These are phyloP conservation scores for Benitochromis conjunctus DNA, from an alignment of 2,113 vertebrate genomes.

Conservation along the genomic window DNA sequence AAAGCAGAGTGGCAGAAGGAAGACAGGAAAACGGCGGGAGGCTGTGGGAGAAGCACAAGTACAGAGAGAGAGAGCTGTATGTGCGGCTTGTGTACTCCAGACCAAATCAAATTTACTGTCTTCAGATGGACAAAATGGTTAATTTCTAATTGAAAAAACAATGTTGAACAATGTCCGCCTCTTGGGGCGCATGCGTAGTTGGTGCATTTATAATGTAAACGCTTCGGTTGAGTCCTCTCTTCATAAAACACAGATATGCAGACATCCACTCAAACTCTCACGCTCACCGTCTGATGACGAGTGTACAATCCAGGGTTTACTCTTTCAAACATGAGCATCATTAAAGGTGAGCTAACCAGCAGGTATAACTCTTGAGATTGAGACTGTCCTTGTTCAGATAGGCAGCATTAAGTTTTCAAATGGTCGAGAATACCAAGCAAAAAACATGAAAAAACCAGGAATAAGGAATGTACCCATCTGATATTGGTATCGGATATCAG, in stretches of 20 bases:
- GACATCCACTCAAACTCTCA: accelerated
- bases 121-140: neutral
- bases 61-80: neutral
- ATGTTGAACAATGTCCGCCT: too few relatives aligned
- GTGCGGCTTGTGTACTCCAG: neutral
- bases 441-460: neutral
- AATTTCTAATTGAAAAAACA: neutral
- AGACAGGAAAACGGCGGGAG: neutral
- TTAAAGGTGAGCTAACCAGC: neutral
- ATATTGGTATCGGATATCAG: neutral
- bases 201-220: neutral
- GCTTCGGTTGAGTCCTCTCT: neutral
- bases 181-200: neutral
- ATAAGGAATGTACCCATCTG: neutral
- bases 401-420: neutral
- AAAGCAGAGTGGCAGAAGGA: constrained; percentile 13
- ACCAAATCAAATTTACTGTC: neutral
- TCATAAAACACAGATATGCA: neutral
- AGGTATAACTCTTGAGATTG: neutral
- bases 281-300: neutral
- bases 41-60: neutral
- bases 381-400: neutral
- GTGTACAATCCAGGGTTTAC: neutral
- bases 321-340: neutral
- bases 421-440: neutral